A percentile compares a stretch with the other conserved stretches of the same genome.
Evolutionary conservation across 2,113 vertebrate genomes (phyloP).

Genomic region (Saimiri boliviensis): DNA sequence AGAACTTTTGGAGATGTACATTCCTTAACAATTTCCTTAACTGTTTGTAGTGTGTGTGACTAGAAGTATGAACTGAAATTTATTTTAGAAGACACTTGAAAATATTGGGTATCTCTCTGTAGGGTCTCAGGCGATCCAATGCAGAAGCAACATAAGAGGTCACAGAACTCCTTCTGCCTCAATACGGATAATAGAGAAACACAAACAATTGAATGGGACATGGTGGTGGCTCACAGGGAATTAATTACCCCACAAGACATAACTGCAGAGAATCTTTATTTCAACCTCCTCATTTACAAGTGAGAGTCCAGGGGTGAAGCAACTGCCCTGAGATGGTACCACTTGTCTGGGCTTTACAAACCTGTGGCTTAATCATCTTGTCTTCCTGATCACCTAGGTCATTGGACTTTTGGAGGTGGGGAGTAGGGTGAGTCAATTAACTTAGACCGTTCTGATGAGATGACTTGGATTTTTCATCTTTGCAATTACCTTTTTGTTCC

Average conservation of each 20-base stretch:
- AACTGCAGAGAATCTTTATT: not conserved
- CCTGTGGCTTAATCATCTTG: not conserved
- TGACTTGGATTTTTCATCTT: not conserved
- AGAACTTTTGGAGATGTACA: not conserved
- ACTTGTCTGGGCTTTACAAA: not conserved
- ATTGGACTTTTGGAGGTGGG: not conserved
- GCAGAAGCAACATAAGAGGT: not conserved
- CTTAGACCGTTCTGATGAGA: not conserved
- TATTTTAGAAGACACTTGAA: conserved; percentile 47
- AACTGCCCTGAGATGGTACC: not conserved
- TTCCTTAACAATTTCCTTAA: not conserved
- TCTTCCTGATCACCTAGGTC: not conserved
- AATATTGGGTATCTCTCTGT: not conserved
- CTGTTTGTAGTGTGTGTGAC: not conserved
- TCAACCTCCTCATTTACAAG: not conserved
- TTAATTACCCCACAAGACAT: not conserved
- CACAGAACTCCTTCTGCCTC: not conserved
- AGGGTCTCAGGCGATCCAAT: not conserved
- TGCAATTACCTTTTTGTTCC: not conserved
- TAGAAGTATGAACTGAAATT: conserved; percentile 6
- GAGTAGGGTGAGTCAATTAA: not conserved
- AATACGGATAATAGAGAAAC: not conserved
- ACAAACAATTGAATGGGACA: not conserved
- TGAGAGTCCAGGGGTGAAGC: not conserved
- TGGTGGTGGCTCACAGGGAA: not conserved